Conservation (phyloP, 2,113 vertebrate genomes). For the Morone chrysops region DNA sequence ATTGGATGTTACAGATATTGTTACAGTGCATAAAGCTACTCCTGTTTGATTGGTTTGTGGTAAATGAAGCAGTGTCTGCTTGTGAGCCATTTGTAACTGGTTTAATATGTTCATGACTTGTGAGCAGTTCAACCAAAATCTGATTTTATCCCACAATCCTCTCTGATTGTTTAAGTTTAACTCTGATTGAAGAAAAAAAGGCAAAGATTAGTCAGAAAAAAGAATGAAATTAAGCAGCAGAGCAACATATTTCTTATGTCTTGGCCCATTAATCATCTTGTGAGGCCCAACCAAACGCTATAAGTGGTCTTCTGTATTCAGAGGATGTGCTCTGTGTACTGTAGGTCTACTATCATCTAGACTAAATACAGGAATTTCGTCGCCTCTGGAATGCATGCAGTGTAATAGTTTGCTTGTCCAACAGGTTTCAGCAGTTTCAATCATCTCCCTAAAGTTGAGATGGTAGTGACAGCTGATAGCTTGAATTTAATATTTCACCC, state of each 20-base stretch:
- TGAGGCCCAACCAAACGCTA: background rate
- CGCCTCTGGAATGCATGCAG: conserved; percentile 10
- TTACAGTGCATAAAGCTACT: background rate
- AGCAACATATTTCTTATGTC: background rate
- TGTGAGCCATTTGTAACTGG: too few species aligned
- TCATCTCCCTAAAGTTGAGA: background rate
- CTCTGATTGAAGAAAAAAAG: background rate
- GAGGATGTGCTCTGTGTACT: background rate
- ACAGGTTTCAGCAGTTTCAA: conserved; percentile 68
- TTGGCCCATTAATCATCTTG: background rate
- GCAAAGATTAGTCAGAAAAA: background rate
- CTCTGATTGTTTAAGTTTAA: background rate
- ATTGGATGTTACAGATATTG: background rate
- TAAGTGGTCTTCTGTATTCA: too few species aligned
- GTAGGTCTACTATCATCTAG: background rate
- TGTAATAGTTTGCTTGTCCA: conserved; percentile 25
- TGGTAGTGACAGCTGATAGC: background rate
- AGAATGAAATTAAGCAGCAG: background rate
- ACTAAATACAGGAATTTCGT: background rate
- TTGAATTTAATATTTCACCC: background rate
- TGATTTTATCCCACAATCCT: too few species aligned
- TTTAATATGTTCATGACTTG: too few species aligned
- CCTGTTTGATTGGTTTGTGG: too few species aligned
- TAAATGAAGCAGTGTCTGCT: too few species aligned
- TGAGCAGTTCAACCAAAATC: too few species aligned